Conservation (phyloP, 37 sponge, comb jelly and placozoan species). For the Spongilla lacustris region DNA sequence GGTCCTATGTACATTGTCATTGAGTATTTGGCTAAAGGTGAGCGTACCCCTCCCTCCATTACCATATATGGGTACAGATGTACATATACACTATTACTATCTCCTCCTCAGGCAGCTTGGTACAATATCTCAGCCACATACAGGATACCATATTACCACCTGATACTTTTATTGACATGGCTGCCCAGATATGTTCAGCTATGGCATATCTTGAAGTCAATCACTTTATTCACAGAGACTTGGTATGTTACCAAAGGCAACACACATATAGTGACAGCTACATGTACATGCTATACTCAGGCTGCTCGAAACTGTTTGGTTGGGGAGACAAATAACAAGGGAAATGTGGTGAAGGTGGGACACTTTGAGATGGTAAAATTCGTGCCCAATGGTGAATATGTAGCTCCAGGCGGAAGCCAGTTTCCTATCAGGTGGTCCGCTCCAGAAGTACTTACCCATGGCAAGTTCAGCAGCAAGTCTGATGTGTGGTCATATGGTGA, state of each 20-base stretch:
- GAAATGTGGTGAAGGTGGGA: conserved; percentile 89
- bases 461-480: conserved; percentile 94
- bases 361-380: conserved; percentile 93
- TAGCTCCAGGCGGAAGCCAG: conserved; percentile 96
- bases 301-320: conserved; percentile 96
- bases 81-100: not conserved
- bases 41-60: not conserved
- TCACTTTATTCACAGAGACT: conserved; percentile 92
- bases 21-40: conserved; percentile 87
- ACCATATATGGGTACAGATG: too few relatives aligned
- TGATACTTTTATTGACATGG: conserved; percentile 88
- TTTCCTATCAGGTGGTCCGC: conserved; percentile 98
- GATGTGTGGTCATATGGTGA: conserved; percentile 96
- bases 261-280: not conserved
- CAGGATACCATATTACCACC: conserved; percentile 59
- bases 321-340: too few relatives aligned
- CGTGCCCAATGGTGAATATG: conserved; percentile 89
- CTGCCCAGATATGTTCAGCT: conserved; percentile 79
- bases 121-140: conserved; percentile 76
- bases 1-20: conserved; percentile 84
- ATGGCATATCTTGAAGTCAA: conserved; percentile 85
- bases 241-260: conserved; percentile 59
- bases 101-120: conserved; percentile 66
- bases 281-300: conserved; percentile 41
- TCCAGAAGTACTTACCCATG: conserved; percentile 94